These are phyloP conservation scores for Mellivora capensis DNA, from an alignment of 2,113 vertebrate species.

Conservation along the genomic window DNA sequence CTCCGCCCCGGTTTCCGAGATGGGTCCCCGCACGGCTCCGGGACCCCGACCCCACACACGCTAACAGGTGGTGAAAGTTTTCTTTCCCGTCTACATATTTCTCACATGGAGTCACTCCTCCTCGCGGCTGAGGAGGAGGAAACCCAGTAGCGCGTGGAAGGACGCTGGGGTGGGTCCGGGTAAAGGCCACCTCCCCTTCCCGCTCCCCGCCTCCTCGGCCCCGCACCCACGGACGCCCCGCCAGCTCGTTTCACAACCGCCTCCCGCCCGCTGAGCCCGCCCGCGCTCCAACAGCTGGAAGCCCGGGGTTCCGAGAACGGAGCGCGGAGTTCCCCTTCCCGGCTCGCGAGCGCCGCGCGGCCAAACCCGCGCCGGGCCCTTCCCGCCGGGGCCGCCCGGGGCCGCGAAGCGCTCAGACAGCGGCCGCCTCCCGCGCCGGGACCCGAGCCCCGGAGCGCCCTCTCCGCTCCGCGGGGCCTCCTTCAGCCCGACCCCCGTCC, in stretches of 20 bases:
- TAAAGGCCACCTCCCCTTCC: background rate
- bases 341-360: background rate
- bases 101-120: background rate
- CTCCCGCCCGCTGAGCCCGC: background rate
- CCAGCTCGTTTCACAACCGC: background rate
- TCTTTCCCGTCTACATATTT: background rate
- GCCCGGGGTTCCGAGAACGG: background rate
- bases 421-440: background rate
- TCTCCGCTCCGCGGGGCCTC: background rate
- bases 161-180: background rate
- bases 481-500: background rate
- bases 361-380: background rate
- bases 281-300: conserved; percentile 28
- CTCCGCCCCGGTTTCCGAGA: background rate
- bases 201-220: background rate
- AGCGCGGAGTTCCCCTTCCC: background rate
- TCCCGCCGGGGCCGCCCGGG: background rate
- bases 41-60: background rate
- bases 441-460: background rate
- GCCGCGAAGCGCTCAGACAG: background rate
- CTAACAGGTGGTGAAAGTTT: conserved; percentile 30
- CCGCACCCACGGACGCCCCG: background rate
- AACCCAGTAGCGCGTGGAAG: background rate
- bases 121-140: background rate
- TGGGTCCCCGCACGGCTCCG: background rate